Evolutionary conservation across 2,797 vertebrate species (phyloP).

Genomic region (Distichodus sexfasciatus): DNA sequence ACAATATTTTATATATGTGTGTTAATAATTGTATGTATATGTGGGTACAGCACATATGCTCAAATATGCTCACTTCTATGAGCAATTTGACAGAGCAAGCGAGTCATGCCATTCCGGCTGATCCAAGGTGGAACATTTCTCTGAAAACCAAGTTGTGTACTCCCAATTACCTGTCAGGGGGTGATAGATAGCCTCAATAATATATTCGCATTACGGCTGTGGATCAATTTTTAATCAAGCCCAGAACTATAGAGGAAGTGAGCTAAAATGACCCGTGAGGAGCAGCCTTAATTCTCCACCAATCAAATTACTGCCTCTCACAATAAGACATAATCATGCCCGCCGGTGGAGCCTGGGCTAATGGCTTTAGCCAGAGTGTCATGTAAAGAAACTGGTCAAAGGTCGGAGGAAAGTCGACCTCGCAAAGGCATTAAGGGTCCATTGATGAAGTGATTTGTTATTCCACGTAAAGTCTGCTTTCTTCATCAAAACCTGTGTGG

Average conservation of each 20-base stretch:
- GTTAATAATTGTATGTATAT: no score
- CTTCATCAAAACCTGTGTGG: conserved; percentile 37
- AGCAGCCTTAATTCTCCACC: conserved; percentile 96
- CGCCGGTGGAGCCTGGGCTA: conserved; percentile 83
- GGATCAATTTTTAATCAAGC: conserved; percentile 99
- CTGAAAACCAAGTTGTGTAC: conserved; percentile 98
- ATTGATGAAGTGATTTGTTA: conserved; percentile 92
- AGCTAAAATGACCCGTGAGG: conserved; percentile 99
- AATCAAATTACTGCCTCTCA: conserved; percentile 98
- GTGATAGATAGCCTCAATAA: conserved; percentile 99
- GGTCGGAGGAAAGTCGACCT: conserved; percentile 83
- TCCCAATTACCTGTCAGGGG: conserved; percentile 98
- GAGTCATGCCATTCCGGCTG: conserved; percentile 75
- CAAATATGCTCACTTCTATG: conserved; percentile 56
- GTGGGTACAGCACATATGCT: no score
- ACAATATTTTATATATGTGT: no score
- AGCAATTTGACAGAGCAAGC: conserved; percentile 45
- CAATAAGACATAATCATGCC: conserved; percentile 89
- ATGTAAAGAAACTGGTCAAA: conserved; percentile 70
- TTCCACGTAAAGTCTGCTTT: conserved; percentile 61
- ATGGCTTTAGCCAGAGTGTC: conserved; percentile 81
- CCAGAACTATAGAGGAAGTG: conserved; percentile 99
- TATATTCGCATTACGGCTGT: conserved; percentile 99
- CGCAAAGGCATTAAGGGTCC: conserved; percentile 82
- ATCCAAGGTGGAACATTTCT: conserved; percentile 89